These are phyloP conservation scores for Colostygia pectinataria DNA, from an alignment of 2,888 invertebrate genomes.

Conservation along the genomic window DNA sequence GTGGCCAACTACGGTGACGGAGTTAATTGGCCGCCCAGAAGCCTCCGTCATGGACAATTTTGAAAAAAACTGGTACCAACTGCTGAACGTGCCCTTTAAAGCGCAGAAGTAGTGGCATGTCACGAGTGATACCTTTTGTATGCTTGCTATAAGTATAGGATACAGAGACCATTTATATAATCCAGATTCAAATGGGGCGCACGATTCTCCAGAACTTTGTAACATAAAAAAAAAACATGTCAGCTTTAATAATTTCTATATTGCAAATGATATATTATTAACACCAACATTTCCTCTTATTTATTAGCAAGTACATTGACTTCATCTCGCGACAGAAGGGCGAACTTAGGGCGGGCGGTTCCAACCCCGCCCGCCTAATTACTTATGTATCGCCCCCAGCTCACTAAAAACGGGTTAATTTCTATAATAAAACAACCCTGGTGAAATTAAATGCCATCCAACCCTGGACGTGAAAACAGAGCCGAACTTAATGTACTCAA, in stretches of 20 bases:
- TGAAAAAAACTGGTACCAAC: too few relatives aligned
- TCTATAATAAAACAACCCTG: constrained; percentile 64
- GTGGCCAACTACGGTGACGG: too few relatives aligned
- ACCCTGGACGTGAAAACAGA: constrained; percentile 36
- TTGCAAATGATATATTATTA: constrained; percentile 16
- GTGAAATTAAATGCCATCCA: constrained; percentile 59
- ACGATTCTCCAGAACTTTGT: too few relatives aligned
- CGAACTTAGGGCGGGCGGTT: constrained; percentile 36
- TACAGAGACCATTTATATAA: too few relatives aligned
- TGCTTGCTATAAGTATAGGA: too few relatives aligned
- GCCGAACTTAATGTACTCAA: constrained; percentile 8
- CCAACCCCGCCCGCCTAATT: constrained; percentile 54
- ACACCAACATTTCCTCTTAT: constrained; percentile 22
- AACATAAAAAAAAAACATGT: too few relatives aligned
- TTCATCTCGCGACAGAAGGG: constrained; percentile 24
- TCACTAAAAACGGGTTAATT: constrained; percentile 72
- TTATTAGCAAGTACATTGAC: constrained; percentile 26
- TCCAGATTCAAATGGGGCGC: too few relatives aligned
- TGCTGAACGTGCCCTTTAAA: too few relatives aligned
- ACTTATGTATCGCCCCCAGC: constrained; percentile 59
- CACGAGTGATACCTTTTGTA: too few relatives aligned
- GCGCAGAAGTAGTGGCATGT: too few relatives aligned
- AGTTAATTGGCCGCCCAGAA: too few relatives aligned
- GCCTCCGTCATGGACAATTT: too few relatives aligned
- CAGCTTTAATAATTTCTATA: neutral